Evolutionary conservation across 2,797 vertebrate species (phyloP), one percentile per base, ranked within the genome.

Genomic region (Hipposideros larvatus): DNA sequence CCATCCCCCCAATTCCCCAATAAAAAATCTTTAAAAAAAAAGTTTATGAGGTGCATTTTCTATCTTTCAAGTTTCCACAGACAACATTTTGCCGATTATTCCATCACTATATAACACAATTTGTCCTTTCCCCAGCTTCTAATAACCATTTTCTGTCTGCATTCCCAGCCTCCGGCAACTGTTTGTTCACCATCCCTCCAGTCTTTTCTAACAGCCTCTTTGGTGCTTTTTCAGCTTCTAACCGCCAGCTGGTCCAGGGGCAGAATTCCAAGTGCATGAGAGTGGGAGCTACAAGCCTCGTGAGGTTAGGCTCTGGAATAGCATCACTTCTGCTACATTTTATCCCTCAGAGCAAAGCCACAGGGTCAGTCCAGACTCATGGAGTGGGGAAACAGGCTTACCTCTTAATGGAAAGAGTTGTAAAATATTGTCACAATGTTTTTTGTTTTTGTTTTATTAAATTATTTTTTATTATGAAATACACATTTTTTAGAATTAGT

Each of bases 221-320:
- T 66, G 86, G 83, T 63, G 53, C 37, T 65, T 75, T 83, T 95
- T 79, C 94, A 96, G 61, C 37, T 59, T 90, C 59, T 85, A 57
- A 73, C 66, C 80, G 92, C 85, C 96, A 84, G 71, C 80, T 94
- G 80, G 55, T 79, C 59, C 34, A 43, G 75, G 46, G 85, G 93
- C 94, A 95, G 75, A 82, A 82, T 90, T 96, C 91, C 77, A 77
- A 34, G 34, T 73, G 59, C 59, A 46, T 11, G 61, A 80, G 46
- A 24, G 31, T 41, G 61, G 74, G 89, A 94, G 74, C 77, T 83
- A 59, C 84, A 66, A 86, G 63, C 55, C 68, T 86, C 55, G 48
- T 48, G 46, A 91, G 80, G 87, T 77, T 68, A 66, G 41, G 82
- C 41, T 95, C 66, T 37, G 28, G 46, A 71, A 89, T 46, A 43